Conservation (phyloP, 2,113 vertebrate genomes). For the Gavia stellata region DNA sequence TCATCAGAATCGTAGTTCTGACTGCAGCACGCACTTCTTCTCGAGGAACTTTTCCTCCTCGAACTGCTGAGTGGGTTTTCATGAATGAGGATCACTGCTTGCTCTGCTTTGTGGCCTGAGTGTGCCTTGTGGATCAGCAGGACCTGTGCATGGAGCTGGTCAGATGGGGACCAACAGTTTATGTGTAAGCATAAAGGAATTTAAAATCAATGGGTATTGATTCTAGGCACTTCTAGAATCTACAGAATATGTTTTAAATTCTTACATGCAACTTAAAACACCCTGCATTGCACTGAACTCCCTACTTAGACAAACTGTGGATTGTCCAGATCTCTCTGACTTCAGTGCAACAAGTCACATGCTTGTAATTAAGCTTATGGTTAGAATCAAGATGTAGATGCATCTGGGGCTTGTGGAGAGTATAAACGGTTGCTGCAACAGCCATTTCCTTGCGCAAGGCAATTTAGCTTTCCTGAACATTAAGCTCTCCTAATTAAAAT, state of each 20-base stretch:
- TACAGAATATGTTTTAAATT: background rate
- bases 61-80: background rate
- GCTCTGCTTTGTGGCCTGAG: background rate
- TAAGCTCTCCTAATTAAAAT: background rate
- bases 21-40: background rate
- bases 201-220: background rate
- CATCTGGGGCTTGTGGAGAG: background rate
- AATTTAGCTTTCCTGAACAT: background rate
- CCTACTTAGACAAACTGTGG: background rate
- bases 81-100: background rate
- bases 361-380: background rate
- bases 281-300: background rate
- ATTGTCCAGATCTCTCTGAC: background rate
- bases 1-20: background rate
- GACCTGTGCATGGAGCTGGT: background rate
- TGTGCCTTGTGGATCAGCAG: background rate
- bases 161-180: rapidly evolving
- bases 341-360: background rate
- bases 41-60: background rate
- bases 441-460: background rate
- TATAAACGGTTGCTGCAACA: background rate
- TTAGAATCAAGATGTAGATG: background rate
- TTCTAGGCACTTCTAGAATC: background rate
- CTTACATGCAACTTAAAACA: background rate
- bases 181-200: background rate